These are phyloP conservation scores for Actinemys pallida DNA, from an alignment of 2,113 vertebrate genomes.

Conservation along the genomic window DNA sequence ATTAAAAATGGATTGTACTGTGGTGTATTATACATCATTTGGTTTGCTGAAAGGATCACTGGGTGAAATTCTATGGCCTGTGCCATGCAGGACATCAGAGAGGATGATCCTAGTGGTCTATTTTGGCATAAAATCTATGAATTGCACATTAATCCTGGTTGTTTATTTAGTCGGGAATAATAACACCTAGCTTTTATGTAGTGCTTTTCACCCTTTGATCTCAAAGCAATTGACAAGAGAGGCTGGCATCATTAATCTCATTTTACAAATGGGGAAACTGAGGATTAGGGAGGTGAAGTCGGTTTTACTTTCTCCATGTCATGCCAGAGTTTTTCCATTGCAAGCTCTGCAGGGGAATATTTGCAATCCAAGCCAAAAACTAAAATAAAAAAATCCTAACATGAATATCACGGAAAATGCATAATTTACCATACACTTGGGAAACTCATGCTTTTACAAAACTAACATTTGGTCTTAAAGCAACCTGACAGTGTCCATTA, in stretches of 20 bases:
- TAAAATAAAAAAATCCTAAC: fast-evolving
- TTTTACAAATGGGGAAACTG: background rate
- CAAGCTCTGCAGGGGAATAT: fast-evolving
- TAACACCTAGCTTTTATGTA: background rate
- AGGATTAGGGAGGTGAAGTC: background rate
- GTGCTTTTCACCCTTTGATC: background rate
- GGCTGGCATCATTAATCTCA: background rate
- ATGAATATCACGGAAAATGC: background rate
- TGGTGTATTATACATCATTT: background rate
- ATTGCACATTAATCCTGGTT: background rate
- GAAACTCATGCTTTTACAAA: background rate
- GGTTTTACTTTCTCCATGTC: background rate
- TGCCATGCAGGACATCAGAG: background rate
- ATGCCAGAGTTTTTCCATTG: background rate
- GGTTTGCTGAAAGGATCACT: background rate
- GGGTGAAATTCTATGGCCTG: background rate
- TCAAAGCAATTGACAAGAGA: background rate
- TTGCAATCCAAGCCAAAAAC: background rate
- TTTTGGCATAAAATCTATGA: fast-evolving
- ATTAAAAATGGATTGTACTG: background rate
- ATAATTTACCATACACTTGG: background rate
- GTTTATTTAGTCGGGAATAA: background rate
- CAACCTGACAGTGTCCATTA: background rate
- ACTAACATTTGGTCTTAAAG: background rate
- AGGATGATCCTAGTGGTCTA: fast-evolving